Percentiles rank a stretch among this genome's conserved stretches.
These are phyloP conservation scores for Cyaniris semiargus DNA, from an alignment of 2,888 invertebrate species.

Conservation along the genomic window DNA sequence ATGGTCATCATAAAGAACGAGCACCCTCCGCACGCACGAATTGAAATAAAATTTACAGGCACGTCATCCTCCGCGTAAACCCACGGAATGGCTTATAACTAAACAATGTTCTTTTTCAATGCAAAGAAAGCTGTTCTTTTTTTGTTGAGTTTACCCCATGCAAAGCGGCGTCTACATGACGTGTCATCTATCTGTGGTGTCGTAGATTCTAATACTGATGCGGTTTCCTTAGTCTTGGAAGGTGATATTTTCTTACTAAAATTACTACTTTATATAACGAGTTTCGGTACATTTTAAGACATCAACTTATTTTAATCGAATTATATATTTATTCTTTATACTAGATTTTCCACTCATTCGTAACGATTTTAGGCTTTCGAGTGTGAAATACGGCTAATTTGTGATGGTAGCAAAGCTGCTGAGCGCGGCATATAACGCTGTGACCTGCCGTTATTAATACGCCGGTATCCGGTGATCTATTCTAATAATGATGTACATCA, in stretches of 20 bases:
- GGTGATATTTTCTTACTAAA: too few species aligned
- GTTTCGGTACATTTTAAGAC: too few species aligned
- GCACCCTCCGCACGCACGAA: constrained; percentile 48
- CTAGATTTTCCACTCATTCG: not conserved
- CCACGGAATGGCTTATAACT: constrained; percentile 49
- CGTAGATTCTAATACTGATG: not conserved
- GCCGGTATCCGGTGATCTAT: constrained; percentile 38
- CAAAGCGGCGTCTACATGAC: not conserved
- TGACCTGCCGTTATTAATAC: constrained; percentile 37
- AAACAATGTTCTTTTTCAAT: constrained; percentile 49
- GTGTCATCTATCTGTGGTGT: too few species aligned
- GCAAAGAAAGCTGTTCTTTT: not conserved
- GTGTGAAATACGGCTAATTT: not conserved
- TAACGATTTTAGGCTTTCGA: not conserved
- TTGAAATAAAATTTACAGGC: constrained; percentile 58
- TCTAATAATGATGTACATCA: constrained; percentile 40
- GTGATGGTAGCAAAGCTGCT: constrained; percentile 4
- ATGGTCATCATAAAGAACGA: constrained; percentile 45
- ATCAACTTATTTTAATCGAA: too few species aligned
- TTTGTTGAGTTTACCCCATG: not conserved
- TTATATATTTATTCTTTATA: constrained; percentile 35
- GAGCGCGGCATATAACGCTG: not conserved
- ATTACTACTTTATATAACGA: too few species aligned
- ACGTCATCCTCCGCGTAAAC: constrained; percentile 45
- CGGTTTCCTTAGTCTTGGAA: too few species aligned